Evolutionary conservation across 2,113 vertebrate species (phyloP), one percentile per base, ranked within the genome.

Genomic region (Spheniscus mendiculus): DNA sequence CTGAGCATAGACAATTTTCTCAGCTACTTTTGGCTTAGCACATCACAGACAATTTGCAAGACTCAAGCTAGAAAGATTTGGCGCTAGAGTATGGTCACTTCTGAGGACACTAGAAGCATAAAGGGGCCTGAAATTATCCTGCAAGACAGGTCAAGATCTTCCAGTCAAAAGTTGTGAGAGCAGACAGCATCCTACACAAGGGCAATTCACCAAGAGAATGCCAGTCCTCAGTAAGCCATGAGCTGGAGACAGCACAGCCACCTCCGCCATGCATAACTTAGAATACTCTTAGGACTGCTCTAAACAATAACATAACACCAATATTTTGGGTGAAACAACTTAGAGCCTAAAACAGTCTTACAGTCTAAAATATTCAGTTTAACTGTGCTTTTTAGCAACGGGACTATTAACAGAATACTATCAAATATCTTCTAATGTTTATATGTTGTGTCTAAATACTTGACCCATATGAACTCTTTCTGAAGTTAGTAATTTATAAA

Each of bases 191-290:
- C 58, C 62, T 36, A 8, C 1, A 0, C 36, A 58, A 40, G 29
- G 9, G 11, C 30, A 58, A 76, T 22, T 90, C 86, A 61, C 12
- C 30, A 69, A 36, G 25, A 55, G 23, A 69, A 49, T 27, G 16
- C 6, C 62, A 63, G 44, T 27, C 47, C 58, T 55, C 62, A 25
- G n/a, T 13, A 11, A 89, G 59, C 44, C 53, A 5, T 0, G 7
- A 67, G 69, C 53, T 87, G 36, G 15, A 63, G 27, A 42, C 21
- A 91, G 45, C 45, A 71, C 61, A 42, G 49, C 29, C 47, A 74
- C 42, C 55, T 55, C 70, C 40, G n/a, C 21, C 36, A n/a, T 1
- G 0, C 4, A 26, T 18, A 34, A 2, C 22, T 21, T 19, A 4
- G 4, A n/a, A 40, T 4, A 17, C 9, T 21, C 21, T 29, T 30